phyloP scores from a whole-genome alignment of 2,888 invertebrate species.

The Drosophila rubida region DNA sequence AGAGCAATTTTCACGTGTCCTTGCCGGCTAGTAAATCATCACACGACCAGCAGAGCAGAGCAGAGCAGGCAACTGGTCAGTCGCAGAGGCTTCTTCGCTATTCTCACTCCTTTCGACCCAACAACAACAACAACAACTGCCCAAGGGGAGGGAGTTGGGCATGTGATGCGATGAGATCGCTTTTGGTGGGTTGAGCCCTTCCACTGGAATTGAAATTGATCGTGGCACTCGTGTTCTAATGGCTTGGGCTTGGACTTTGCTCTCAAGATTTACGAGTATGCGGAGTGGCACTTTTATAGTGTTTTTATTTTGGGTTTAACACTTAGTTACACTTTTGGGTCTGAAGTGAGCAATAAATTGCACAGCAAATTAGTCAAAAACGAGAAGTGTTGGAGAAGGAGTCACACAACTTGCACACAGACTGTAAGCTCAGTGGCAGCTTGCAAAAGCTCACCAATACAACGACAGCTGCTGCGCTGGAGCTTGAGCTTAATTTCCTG shows the following conservation, averaged over 20 bases:
- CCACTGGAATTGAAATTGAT: slow-evolving; percentile 81
- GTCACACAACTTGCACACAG: neutral
- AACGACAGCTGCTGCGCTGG: slow-evolving; percentile 29
- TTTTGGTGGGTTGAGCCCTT: slow-evolving; percentile 12
- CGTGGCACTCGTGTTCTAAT: slow-evolving; percentile 65
- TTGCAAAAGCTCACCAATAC: slow-evolving; percentile 20
- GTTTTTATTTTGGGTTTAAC: slow-evolving; percentile 50
- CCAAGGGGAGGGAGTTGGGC: slow-evolving; percentile 9
- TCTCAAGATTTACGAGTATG: slow-evolving; percentile 51
- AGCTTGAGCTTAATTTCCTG: slow-evolving; percentile 13
- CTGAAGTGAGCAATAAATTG: slow-evolving; percentile 40
- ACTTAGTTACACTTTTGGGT: slow-evolving; percentile 39
- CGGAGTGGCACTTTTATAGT: slow-evolving; percentile 52
- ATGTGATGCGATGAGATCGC: neutral
- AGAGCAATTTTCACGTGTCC: slow-evolving; percentile 84
- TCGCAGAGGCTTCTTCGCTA: slow-evolving; percentile 29
- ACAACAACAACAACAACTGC: slow-evolving; percentile 37
- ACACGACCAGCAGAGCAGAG: neutral
- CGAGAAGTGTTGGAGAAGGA: no score
- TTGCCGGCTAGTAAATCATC: slow-evolving; percentile 69
- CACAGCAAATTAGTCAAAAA: slow-evolving; percentile 23
- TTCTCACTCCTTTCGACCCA: slow-evolving; percentile 69
- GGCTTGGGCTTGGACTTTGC: slow-evolving; percentile 38
- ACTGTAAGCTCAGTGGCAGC: neutral
- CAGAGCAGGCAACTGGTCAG: slow-evolving; percentile 47